Percentiles rank a stretch among this genome's conserved stretches.
Evolutionary conservation across 2,797 vertebrate species (phyloP).

Genomic region (Anguilla anguilla): DNA sequence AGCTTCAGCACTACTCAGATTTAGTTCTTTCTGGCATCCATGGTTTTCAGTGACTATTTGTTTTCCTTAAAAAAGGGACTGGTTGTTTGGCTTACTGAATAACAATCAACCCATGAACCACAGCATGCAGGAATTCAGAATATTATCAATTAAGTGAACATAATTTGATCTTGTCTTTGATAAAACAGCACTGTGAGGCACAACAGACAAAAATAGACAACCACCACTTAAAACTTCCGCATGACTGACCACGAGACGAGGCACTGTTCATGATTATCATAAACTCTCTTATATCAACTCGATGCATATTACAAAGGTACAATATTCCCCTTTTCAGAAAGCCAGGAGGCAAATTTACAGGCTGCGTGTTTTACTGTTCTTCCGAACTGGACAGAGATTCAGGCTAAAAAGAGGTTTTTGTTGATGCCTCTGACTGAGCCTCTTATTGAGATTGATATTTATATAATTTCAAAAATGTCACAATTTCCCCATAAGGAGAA

Average conservation of each 20-base stretch:
- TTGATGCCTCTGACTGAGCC: slow-evolving; percentile 27
- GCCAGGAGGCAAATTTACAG: neutral
- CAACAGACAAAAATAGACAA: slow-evolving; percentile 24
- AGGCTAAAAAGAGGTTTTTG: slow-evolving; percentile 7
- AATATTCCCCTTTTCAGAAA: slow-evolving; percentile 21
- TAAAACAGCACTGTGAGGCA: neutral
- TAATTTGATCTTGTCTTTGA: slow-evolving; percentile 25
- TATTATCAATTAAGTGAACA: slow-evolving; percentile 22
- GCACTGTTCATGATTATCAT: slow-evolving; percentile 23
- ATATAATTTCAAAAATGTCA: slow-evolving; percentile 50
- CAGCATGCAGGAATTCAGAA: slow-evolving; percentile 17
- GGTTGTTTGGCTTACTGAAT: neutral
- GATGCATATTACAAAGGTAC: slow-evolving; percentile 25
- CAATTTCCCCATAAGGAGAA: slow-evolving; percentile 47
- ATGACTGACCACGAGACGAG: slow-evolving; percentile 31
- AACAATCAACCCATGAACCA: neutral
- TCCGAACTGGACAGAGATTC: neutral
- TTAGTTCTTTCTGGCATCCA: neutral
- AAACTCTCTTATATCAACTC: neutral
- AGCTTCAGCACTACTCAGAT: neutral
- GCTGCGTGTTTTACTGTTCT: neutral
- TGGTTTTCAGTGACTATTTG: slow-evolving; percentile 2
- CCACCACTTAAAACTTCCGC: slow-evolving; percentile 21
- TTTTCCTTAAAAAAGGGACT: neutral
- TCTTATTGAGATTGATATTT: slow-evolving; percentile 43